Evolutionary conservation across 1,140 invertebrate genomes (phyloP).

Genomic region (Polypedilum vanderplanki): DNA sequence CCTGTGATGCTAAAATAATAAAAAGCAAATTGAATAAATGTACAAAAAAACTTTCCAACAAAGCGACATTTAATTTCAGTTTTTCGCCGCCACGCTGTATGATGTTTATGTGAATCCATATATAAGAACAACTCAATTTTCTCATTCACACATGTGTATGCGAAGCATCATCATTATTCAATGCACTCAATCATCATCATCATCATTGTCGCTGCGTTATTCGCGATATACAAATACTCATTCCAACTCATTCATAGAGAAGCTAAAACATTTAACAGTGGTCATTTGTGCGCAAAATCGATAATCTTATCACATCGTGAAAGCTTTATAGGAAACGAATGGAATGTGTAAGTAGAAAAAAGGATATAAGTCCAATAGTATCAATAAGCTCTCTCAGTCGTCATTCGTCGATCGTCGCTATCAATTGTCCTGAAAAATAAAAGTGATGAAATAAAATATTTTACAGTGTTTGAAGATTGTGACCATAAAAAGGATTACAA

Average conservation of each 20-base stretch:
- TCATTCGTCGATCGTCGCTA: neutral
- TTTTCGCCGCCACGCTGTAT: neutral
- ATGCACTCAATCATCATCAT: conserved; percentile 9
- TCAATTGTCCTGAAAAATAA: neutral
- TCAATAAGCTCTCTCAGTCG: conserved; percentile 14
- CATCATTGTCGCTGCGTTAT: neutral
- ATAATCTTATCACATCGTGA: neutral
- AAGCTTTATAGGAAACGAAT: conserved; percentile 8
- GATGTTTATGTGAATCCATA: neutral
- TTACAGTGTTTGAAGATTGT: neutral
- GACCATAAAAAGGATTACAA: neutral
- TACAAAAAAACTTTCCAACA: no score
- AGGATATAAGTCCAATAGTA: conserved; percentile 27
- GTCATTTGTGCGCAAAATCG: conserved; percentile 26
- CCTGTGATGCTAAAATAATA: neutral
- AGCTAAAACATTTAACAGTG: neutral
- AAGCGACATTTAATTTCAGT: neutral
- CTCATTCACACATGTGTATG: neutral
- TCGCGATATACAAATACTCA: neutral
- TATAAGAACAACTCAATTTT: conserved; percentile 13
- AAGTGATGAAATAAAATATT: neutral
- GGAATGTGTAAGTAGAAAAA: neutral
- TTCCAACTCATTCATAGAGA: neutral
- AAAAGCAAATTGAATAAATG: no score
- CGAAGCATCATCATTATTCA: neutral